Evolutionary conservation across 2,797 vertebrate species (phyloP).

Genomic region (Mus spretus): DNA sequence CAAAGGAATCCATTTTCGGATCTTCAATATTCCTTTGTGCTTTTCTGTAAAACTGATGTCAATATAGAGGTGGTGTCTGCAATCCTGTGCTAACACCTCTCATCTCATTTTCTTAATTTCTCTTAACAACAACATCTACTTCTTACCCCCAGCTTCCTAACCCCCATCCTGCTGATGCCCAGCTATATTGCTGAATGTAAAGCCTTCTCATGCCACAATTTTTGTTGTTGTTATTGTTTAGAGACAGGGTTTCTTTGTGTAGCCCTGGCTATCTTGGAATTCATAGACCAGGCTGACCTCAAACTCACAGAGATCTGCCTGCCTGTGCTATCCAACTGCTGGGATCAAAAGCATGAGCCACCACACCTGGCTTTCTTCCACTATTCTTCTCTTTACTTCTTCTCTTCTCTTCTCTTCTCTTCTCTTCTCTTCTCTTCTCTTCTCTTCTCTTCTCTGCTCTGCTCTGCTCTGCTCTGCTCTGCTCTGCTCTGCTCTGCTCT

Average conservation of each 20-base stretch:
- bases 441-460: fast-evolving
- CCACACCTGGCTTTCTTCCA: not conserved
- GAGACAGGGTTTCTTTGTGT: not conserved
- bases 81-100: not conserved
- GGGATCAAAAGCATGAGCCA: not conserved
- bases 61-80: not conserved
- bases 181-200: not conserved
- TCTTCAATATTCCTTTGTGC: not conserved
- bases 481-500: no score
- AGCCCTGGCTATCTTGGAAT: not conserved
- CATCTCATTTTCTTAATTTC: not conserved
- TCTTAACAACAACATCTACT: not conserved
- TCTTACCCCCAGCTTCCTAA: not conserved
- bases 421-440: no score
- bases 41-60: not conserved
- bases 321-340: not conserved
- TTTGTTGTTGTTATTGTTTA: not conserved
- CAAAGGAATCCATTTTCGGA: not conserved
- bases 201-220: not conserved
- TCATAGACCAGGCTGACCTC: no score
- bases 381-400: not conserved
- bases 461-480: no score
- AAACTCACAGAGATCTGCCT: not conserved
- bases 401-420: fast-evolving
- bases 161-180: not conserved